Conservation (phyloP, 2,888 invertebrate genomes). For the Microplitis deprimator region DNA sequence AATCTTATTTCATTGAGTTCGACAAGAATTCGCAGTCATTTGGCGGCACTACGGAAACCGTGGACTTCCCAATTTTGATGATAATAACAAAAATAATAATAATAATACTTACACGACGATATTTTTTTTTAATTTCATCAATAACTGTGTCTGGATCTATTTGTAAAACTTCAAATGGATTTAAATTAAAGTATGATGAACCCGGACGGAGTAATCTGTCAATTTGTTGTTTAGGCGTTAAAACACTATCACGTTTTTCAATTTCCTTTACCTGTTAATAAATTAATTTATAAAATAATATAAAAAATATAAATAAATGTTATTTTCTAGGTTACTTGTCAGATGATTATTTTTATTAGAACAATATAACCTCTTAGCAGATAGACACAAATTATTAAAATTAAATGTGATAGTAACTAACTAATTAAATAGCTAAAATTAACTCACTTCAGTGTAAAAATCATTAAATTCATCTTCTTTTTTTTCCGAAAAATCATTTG, state of each 20-base stretch:
- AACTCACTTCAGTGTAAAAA: constrained; percentile 86
- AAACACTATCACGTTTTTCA: constrained; percentile 95
- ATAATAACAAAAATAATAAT: not conserved
- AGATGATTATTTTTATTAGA: not conserved
- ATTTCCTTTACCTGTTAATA: constrained; percentile 93
- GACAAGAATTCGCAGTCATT: too few relatives aligned
- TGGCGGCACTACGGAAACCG: too few relatives aligned
- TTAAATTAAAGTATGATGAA: constrained; percentile 98
- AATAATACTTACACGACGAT: constrained; percentile 78
- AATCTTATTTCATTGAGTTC: not conserved
- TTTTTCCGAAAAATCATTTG: constrained; percentile 66
- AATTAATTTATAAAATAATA: constrained; percentile 28
- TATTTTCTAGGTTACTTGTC: not conserved
- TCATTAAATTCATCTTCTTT: constrained; percentile 84
- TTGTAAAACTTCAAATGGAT: constrained; percentile 94
- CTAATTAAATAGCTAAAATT: not conserved
- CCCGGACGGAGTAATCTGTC: constrained; percentile 95
- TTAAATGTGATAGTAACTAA: not conserved
- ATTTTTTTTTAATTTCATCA: constrained; percentile 97
- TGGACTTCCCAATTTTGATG: not conserved
- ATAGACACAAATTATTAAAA: not conserved
- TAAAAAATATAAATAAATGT: not conserved
- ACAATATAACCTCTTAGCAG: not conserved
- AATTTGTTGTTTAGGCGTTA: constrained; percentile 98
- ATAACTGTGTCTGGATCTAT: constrained; percentile 90